phyloP scores from a whole-genome alignment of 1,140 invertebrate genomes.

The Leptopilina boulardi region DNA sequence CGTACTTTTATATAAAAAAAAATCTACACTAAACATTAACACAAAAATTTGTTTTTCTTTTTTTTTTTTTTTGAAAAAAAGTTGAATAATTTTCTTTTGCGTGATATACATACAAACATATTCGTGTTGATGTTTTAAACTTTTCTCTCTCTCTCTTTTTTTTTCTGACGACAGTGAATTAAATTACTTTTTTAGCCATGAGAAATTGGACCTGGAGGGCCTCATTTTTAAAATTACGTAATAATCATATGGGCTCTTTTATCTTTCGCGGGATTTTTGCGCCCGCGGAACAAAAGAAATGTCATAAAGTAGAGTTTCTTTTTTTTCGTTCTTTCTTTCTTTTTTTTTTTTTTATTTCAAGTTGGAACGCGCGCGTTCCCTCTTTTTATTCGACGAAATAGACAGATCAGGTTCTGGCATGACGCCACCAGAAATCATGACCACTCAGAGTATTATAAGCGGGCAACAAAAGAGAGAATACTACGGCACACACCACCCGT shows the following conservation, averaged over 20 bases:
- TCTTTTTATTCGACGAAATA: constrained; percentile 30
- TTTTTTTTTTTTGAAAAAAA: too few relatives aligned
- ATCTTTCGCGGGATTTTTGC: neutral
- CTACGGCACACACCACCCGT: constrained; percentile 6
- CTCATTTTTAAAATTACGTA: constrained; percentile 22
- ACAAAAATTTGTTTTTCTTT: neutral
- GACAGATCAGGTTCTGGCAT: constrained; percentile 33
- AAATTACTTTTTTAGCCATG: neutral
- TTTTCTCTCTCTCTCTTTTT: neutral
- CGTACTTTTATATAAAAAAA: neutral
- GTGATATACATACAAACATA: too few relatives aligned
- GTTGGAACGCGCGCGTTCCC: neutral
- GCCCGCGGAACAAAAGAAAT: neutral
- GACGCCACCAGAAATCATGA: constrained; percentile 31
- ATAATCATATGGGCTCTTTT: neutral
- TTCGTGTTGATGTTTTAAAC: neutral
- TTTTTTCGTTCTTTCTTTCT: too few relatives aligned
- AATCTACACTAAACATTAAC: neutral
- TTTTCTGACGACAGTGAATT: neutral
- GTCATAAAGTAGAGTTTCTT: constrained; percentile 15
- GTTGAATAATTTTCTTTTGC: neutral
- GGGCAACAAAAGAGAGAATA: constrained; percentile 30
- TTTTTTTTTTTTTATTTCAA: neutral
- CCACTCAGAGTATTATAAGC: constrained; percentile 31
- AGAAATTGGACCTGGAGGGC: neutral